Conservation (phyloP, 2,888 invertebrate species). For the Palloptera scutellata region DNA sequence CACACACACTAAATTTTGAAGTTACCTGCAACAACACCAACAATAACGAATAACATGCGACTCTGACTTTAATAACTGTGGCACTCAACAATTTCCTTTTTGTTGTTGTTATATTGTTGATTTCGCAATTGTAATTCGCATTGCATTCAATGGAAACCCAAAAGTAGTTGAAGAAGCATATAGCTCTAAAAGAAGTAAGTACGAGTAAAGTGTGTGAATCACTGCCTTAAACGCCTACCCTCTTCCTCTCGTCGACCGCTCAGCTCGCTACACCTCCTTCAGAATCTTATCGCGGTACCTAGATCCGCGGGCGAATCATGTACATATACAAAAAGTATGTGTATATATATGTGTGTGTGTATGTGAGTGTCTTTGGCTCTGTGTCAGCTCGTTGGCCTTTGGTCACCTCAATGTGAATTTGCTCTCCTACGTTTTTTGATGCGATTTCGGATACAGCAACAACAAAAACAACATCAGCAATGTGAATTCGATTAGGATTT, state of each 20-base stretch:
- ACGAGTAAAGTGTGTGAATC: constrained; percentile 9
- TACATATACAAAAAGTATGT: neutral
- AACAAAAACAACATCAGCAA: neutral
- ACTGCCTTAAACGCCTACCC: constrained; percentile 5
- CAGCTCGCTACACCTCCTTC: too few species aligned
- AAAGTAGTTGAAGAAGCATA: neutral
- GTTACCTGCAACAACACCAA: too few species aligned
- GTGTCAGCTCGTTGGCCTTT: constrained; percentile 59
- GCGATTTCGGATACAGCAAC: too few species aligned
- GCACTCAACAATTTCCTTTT: constrained; percentile 14
- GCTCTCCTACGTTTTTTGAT: constrained; percentile 41
- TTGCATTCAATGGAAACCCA: neutral
- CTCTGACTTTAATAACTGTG: constrained; percentile 26
- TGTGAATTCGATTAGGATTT: constrained; percentile 4
- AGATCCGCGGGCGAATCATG: constrained; percentile 21
- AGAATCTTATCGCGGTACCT: too few species aligned
- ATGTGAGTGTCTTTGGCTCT: constrained; percentile 8
- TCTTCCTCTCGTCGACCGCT: too few species aligned
- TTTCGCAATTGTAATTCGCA: neutral
- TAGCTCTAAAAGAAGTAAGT: neutral
- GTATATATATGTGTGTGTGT: constrained; percentile 10
- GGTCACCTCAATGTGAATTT: constrained; percentile 59
- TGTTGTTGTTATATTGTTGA: too few species aligned
- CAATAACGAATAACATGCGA: constrained; percentile 18
- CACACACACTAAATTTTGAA: too few species aligned